phyloP scores from a whole-genome alignment of 2,797 vertebrate species.

The Darevskia mixta region DNA sequence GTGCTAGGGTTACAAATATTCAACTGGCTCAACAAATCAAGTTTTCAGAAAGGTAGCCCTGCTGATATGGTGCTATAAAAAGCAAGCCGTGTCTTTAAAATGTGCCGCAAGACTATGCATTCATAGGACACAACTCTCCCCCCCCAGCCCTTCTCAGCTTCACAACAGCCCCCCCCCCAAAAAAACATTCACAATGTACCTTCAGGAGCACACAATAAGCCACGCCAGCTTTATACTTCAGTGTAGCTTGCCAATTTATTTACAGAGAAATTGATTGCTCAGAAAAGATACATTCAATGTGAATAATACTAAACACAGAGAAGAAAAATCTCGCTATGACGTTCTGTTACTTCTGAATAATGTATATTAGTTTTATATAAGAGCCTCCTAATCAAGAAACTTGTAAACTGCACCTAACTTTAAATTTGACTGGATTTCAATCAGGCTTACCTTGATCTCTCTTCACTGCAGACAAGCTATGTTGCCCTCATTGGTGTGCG shows the following conservation, averaged over 20 bases:
- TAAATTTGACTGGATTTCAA: not conserved
- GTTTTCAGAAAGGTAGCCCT: too few relatives aligned
- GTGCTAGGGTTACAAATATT: not conserved
- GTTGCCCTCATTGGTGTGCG: not conserved
- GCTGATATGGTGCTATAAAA: too few relatives aligned
- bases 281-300: not conserved
- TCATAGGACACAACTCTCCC: not conserved
- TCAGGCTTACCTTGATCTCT: not conserved
- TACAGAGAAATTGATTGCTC: not conserved
- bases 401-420: not conserved
- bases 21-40: not conserved
- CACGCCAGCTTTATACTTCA: not conserved
- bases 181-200: not conserved
- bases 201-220: not conserved
- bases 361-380: not conserved
- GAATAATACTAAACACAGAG: not conserved
- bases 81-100: not conserved
- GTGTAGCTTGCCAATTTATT: conserved; percentile 1
- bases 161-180: not conserved
- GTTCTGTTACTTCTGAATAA: not conserved
- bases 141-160: not conserved
- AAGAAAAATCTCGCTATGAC: not conserved
- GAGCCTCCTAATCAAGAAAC: not conserved
- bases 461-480: not conserved
- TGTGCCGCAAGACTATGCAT: not conserved